phyloP scores from a whole-genome alignment of 2,888 invertebrate genomes.

The Drosophila kambysellisi region DNA sequence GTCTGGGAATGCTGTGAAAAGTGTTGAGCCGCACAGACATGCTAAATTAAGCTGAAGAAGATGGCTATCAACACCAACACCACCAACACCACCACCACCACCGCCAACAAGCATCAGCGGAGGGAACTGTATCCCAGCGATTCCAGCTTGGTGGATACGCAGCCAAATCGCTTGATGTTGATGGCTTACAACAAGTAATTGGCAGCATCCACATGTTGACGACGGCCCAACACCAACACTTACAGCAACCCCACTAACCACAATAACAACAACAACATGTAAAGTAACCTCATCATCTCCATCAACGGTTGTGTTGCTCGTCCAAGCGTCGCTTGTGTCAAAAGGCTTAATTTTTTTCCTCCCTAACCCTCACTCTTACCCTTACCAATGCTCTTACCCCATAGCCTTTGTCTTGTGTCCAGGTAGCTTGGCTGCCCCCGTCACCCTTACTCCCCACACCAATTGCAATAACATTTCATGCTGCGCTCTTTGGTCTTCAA shows the following conservation, averaged over 20 bases:
- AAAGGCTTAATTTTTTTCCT: conserved; percentile 73
- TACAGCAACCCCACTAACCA: conserved; percentile 42
- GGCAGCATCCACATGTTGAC: conserved; percentile 75
- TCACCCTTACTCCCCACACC: conserved; percentile 23
- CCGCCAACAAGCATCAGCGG: conserved; percentile 16
- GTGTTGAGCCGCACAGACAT: conserved; percentile 80
- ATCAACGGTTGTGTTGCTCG: conserved; percentile 63
- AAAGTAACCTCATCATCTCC: conserved; percentile 59
- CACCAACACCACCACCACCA: conserved; percentile 52
- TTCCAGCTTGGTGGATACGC: conserved; percentile 42
- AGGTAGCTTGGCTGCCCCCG: conserved; percentile 5
- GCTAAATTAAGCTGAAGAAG: conserved; percentile 81
- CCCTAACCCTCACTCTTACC: conserved; percentile 8
- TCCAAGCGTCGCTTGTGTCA: conserved; percentile 75
- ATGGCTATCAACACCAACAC: conserved; percentile 79
- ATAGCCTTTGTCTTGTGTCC: not conserved
- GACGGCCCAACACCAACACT: conserved; percentile 43
- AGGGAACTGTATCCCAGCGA: conserved; percentile 9
- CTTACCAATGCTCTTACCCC: conserved; percentile 4
- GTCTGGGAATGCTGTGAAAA: conserved; percentile 58
- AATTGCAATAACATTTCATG: conserved; percentile 74
- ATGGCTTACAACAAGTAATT: conserved; percentile 80
- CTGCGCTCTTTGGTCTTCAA: conserved; percentile 69
- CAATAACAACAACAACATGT: conserved; percentile 32
- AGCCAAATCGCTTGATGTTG: conserved; percentile 80